Evolutionary conservation across 2,888 invertebrate genomes (phyloP), one percentile per base, ranked within the genome.

Genomic region (Altica lythri): DNA sequence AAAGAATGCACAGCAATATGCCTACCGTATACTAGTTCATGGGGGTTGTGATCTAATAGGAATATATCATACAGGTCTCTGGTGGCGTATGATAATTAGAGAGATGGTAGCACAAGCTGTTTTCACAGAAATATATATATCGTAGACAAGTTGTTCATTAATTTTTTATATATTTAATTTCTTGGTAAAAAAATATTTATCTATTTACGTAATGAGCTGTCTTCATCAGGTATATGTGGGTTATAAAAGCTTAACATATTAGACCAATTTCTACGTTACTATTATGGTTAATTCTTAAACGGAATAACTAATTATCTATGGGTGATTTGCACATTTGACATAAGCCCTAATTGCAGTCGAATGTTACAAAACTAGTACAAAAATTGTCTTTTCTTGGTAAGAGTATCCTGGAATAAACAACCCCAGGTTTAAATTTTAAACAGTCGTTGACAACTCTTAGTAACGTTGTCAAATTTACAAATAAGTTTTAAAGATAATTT

Each of bases 31-130:
- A 27, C 1, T 30, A 42, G 13, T 49, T 49, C 46, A 55, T 55
- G 47, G 47, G 55, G 55, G 55, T 51, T 55, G 35, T 30, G 43
- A 47, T 43, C 43, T 22, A 47, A 48, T 27, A 14, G 35, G 16
- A 35, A 43, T 51, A 51, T 44, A 44, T 43, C 50, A 44, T 48
- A 48, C 40, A 13, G 32, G 42, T 52, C 45, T 46, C 40, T 25
- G 38, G 40, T 40, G 52, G 45, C 29, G 19, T 16, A 43, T 48
- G 37, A 37, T 48, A 47, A 53, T 53, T 53, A 48, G 35, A 32
- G 14, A 53, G 48, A 43, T 48, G 43, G 32, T 37, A 38, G 30
- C 49, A 49, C 40, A 40, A 32, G 49, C 40, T 30, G 30, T 38
- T 38, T 19, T 29, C 19, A 38, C 19, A 19, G 38, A 38, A 38